Percentiles rank a stretch among this genome's conserved stretches.
phyloP scores from a whole-genome alignment of 2,113 vertebrate species.

The Ailurus styani region DNA sequence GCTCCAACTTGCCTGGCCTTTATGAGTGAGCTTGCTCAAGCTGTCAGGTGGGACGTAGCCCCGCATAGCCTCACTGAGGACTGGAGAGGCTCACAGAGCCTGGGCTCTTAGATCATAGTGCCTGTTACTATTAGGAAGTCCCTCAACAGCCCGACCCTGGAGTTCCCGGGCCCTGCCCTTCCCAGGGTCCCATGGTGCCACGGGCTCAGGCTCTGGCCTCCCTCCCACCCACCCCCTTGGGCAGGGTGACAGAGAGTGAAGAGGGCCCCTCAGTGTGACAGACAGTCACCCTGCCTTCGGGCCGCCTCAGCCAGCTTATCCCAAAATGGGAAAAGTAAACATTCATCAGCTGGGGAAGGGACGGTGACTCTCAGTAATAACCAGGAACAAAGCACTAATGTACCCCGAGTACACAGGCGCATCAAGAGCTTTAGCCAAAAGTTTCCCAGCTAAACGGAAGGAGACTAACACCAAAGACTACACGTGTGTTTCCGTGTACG shows the following conservation, averaged over 20 bases:
- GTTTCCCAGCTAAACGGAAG: not conserved
- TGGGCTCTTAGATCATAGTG: too few relatives aligned
- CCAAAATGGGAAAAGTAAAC: not conserved
- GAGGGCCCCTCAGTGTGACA: not conserved
- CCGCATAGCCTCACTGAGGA: not conserved
- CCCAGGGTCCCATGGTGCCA: not conserved
- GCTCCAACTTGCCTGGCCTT: not conserved
- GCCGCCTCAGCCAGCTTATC: not conserved
- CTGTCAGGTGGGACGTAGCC: too few relatives aligned
- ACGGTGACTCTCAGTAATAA: accelerated
- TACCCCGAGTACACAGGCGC: accelerated
- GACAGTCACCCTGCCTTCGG: not conserved
- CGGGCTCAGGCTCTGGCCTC: not conserved
- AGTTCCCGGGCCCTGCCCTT: not conserved
- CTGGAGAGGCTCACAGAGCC: not conserved
- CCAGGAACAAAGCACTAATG: not conserved
- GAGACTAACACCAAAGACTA: too few relatives aligned
- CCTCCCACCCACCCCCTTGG: not conserved
- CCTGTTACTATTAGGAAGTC: not conserved
- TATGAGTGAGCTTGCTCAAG: not conserved
- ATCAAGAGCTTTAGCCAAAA: not conserved
- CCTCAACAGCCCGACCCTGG: not conserved
- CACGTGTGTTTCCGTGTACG: accelerated
- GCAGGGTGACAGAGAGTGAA: not conserved
- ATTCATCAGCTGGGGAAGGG: not conserved